Evolutionary conservation across 1,140 invertebrate species (phyloP), one percentile per base, ranked within the genome.

Genomic region (Potamilus streckersoni): DNA sequence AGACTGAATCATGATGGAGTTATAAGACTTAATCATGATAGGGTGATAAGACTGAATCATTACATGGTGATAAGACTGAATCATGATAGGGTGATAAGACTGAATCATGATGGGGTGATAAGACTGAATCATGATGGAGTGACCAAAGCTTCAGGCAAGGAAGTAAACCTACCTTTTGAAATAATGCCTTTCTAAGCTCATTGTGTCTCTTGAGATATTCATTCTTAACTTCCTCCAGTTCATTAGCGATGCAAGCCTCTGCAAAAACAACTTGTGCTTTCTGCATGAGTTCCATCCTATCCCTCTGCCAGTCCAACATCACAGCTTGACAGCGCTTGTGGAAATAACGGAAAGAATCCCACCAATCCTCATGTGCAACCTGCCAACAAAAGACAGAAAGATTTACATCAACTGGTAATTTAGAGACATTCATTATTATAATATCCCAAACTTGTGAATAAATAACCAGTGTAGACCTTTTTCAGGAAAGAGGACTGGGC

Each of bases 361-460:
- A 86, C 88, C 88, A 89, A 49, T 85, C 81, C 67, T 88, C 87
- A 82, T 89, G 88, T 8, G 81, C 79, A 15, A 86, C 82, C 87
- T 89, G 61, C 17, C 69, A 63, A 75, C 17, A 60, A 23, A 38
- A 58, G 31, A 23, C 17, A 65, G 15, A 65, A 2, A 14, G 17
- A 67, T 49, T n/a, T 67, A 49, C 5, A 49, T 49, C 11, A 11
- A 49, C 11, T 49, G 38, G 38, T 49, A 49, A 11, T 49, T 49
- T 49, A 49, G 38, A 49, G 6, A 49, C 38, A 49, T 49, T 49
- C 38, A 49, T 49, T 49, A 49, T 11, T 6, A 49, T 49, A 8
- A 31, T 49, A 6, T 49, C 4, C 38, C 38, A 49, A 49, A 49
- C 6, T 4, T 49, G 6, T 49, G 38, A 49, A 49, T 5, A 6